Evolutionary conservation across 2,797 vertebrate genomes (phyloP).

Genomic region (Mareca strepera): DNA sequence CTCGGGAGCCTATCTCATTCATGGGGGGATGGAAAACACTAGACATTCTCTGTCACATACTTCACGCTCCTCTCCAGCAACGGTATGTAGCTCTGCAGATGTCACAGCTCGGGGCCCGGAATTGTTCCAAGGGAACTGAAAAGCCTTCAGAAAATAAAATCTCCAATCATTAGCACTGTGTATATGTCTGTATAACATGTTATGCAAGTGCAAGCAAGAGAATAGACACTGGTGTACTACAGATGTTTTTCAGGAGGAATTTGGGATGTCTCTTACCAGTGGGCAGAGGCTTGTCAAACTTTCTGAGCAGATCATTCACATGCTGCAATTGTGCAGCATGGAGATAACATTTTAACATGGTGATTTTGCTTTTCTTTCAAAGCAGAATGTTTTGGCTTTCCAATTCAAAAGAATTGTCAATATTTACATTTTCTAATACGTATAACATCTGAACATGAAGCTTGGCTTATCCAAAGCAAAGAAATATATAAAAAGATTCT

Average conservation of each 20-base stretch:
- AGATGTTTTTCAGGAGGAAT: rapidly evolving
- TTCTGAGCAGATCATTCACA: background rate
- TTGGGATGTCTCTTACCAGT: background rate
- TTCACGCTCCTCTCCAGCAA: constrained; percentile 94
- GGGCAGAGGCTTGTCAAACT: background rate
- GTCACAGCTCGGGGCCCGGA: constrained; percentile 3
- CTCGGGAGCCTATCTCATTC: constrained; percentile 93
- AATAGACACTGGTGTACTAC: constrained; percentile 18
- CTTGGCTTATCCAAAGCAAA: background rate
- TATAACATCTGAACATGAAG: rapidly evolving
- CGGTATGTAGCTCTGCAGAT: constrained; percentile 83
- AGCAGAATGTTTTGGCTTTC: background rate
- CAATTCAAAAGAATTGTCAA: background rate
- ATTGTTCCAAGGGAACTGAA: constrained; percentile 38
- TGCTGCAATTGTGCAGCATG: background rate
- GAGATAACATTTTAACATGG: background rate
- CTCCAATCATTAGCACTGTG: background rate
- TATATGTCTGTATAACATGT: background rate
- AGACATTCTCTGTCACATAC: constrained; percentile 93
- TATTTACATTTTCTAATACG: background rate
- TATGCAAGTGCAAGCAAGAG: background rate
- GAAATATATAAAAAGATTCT: background rate
- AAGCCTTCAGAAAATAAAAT: constrained; percentile 40
- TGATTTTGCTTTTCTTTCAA: rapidly evolving
- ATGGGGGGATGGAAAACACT: constrained; percentile 90